phyloP scores from a whole-genome alignment of 2,888 invertebrate genomes.

The Pandemis heparana region DNA sequence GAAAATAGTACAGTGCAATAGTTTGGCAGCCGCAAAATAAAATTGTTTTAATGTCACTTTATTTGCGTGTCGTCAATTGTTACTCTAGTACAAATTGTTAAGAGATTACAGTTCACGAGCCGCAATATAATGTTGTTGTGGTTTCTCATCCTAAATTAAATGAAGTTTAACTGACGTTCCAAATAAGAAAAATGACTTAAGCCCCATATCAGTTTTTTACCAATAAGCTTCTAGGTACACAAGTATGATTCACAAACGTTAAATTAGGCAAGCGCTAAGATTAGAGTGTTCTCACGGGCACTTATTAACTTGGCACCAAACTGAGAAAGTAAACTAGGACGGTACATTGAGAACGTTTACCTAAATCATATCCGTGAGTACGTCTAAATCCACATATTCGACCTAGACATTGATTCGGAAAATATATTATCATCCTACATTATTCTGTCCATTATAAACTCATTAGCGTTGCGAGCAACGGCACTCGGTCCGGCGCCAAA shows the following conservation, averaged over 20 bases:
- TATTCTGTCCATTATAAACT: constrained; percentile 84
- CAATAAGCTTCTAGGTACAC: too few species aligned
- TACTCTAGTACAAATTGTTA: too few species aligned
- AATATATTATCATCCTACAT: constrained; percentile 81
- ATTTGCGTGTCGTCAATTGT: too few species aligned
- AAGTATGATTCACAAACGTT: background rate
- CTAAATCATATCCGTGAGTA: constrained; percentile 37
- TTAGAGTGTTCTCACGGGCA: constrained; percentile 28
- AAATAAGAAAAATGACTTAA: too few species aligned
- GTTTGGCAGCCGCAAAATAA: too few species aligned
- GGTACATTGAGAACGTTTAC: constrained; percentile 37
- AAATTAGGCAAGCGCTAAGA: constrained; percentile 20
- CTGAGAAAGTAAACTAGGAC: constrained; percentile 38
- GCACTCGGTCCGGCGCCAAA: constrained; percentile 82
- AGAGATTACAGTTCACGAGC: too few species aligned
- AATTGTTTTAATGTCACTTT: too few species aligned
- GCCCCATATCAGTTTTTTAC: too few species aligned
- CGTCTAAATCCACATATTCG: constrained; percentile 53
- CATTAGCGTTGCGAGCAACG: constrained; percentile 84
- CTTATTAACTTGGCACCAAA: constrained; percentile 38
- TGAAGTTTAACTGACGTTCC: too few species aligned
- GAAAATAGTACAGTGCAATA: too few species aligned
- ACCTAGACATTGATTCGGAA: constrained; percentile 83
- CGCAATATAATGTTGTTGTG: too few species aligned
- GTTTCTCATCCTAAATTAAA: too few species aligned